phyloP scores from a whole-genome alignment of 2,113 vertebrate species.

The Cervus canadensis region DNA sequence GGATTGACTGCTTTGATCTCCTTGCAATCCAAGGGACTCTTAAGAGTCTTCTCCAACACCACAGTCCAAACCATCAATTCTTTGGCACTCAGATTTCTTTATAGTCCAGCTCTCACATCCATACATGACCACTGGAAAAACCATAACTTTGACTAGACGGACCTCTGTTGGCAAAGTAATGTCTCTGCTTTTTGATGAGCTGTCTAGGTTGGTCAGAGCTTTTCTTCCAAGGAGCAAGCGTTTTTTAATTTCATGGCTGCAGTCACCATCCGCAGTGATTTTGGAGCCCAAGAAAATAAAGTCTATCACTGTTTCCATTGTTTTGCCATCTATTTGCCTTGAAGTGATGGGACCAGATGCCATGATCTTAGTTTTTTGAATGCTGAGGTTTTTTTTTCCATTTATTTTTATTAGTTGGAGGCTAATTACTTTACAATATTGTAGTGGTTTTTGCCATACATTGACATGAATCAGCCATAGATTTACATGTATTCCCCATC shows the following conservation, averaged over 20 bases:
- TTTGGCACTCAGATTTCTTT: not conserved
- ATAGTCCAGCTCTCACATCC: not conserved
- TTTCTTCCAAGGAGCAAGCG: not conserved
- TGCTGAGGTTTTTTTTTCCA: not conserved
- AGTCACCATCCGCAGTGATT: not conserved
- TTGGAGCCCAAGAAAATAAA: not conserved
- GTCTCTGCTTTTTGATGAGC: not conserved
- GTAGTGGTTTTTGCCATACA: no score
- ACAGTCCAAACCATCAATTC: not conserved
- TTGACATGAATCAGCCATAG: no score
- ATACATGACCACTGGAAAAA: not conserved
- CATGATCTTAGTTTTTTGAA: not conserved
- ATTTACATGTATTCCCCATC: no score
- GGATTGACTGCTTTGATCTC: not conserved
- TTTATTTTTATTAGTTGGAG: no score
- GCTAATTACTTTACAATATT: no score
- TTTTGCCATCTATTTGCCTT: not conserved
- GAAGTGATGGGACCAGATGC: not conserved
- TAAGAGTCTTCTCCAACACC: not conserved
- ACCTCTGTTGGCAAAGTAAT: not conserved
- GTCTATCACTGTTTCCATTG: not conserved
- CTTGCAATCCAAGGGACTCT: not conserved
- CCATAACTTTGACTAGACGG: not conserved
- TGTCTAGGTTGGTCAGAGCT: not conserved
- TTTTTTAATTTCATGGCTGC: not conserved